Conservation (phyloP, 2,888 invertebrate species). For the Altica lythri region DNA sequence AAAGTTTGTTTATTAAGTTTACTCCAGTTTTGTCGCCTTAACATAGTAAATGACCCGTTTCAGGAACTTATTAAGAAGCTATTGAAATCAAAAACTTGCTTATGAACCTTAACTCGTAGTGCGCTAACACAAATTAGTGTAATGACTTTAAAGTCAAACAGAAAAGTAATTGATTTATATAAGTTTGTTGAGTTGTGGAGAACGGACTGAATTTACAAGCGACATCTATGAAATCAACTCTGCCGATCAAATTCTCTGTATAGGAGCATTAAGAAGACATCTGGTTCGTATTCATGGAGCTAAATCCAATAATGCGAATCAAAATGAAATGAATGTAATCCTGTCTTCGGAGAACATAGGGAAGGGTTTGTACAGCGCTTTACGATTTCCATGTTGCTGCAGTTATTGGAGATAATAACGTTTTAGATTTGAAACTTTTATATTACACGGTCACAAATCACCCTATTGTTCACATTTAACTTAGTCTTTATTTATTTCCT, state of each 20-base stretch:
- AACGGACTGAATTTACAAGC: constrained; percentile 14
- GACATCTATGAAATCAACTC: constrained; percentile 19
- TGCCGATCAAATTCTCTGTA: constrained; percentile 21
- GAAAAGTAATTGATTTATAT: constrained; percentile 25
- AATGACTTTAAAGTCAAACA: constrained; percentile 8
- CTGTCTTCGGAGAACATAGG: constrained; percentile 24
- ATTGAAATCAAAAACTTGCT: constrained; percentile 8
- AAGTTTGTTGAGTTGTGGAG: constrained; percentile 16
- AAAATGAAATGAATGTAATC: constrained; percentile 40
- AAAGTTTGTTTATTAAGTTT: too few species aligned
- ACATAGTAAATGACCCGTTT: not conserved
- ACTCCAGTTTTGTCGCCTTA: not conserved
- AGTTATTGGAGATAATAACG: constrained; percentile 18
- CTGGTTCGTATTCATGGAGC: constrained; percentile 39
- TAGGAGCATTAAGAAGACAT: constrained; percentile 35
- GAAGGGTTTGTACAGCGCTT: constrained; percentile 7
- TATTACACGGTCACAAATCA: constrained; percentile 18
- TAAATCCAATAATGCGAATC: constrained; percentile 41
- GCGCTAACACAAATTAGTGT: constrained; percentile 9
- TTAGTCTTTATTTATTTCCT: too few species aligned
- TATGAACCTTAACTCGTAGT: not conserved
- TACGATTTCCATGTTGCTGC: constrained; percentile 18
- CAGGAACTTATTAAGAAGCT: constrained; percentile 2
- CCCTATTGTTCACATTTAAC: constrained; percentile 6
- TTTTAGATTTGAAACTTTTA: constrained; percentile 13